These are phyloP conservation scores for Heliopora coerulea DNA, from an alignment of 92 coral and sea anemone species.

Conservation along the genomic window DNA sequence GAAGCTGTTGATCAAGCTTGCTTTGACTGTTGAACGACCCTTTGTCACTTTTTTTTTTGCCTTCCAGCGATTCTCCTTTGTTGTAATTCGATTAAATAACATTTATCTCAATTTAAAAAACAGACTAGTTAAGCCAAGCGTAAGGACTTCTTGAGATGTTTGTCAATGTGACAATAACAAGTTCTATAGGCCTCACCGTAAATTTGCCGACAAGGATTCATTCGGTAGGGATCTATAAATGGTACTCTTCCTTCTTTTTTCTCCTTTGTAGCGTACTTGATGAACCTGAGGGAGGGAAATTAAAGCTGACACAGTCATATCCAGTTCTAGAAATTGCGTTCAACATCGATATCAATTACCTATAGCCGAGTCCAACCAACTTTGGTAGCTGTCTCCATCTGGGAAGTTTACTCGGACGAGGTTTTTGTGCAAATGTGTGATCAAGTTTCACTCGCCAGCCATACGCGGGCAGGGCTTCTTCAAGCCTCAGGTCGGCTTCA, in stretches of 20 bases:
- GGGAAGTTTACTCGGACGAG: conserved; percentile 91
- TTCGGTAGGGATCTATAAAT: conserved; percentile 87
- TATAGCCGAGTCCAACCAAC: conserved; percentile 89
- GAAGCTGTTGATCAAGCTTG: too few relatives aligned
- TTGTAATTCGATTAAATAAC: neutral
- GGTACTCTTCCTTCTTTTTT: conserved; percentile 93
- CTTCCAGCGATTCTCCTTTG: neutral
- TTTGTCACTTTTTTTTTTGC: too few relatives aligned
- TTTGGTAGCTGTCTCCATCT: conserved; percentile 97
- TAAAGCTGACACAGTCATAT: neutral
- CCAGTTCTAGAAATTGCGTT: neutral
- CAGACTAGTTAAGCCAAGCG: neutral
- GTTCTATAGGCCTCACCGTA: conserved; percentile 94
- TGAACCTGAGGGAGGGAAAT: conserved; percentile 57
- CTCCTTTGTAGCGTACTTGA: conserved; percentile 92
- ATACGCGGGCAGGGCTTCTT: conserved; percentile 72
- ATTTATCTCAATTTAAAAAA: too few relatives aligned
- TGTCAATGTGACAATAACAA: too few relatives aligned
- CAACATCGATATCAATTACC: conserved; percentile 45
- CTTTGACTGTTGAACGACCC: too few relatives aligned
- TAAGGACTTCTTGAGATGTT: neutral
- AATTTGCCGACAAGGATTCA: conserved; percentile 96
- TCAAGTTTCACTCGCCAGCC: conserved; percentile 97
- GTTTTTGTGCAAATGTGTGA: conserved; percentile 81
- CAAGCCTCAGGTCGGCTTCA: conserved; percentile 55